phyloP scores from a whole-genome alignment of 1,140 invertebrate species.

The Brachionus rubens region DNA sequence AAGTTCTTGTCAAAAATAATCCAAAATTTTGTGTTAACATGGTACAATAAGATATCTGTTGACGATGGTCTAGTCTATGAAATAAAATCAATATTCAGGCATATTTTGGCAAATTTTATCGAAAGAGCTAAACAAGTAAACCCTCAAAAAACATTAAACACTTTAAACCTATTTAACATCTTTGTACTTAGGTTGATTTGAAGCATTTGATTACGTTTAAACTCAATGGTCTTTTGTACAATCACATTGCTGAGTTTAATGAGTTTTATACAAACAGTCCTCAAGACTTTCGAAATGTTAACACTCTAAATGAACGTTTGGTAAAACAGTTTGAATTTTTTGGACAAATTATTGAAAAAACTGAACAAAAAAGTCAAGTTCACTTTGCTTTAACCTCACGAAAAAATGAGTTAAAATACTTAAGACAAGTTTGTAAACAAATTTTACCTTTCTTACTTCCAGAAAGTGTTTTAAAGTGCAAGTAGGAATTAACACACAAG shows the following conservation, averaged over 20 bases:
- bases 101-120: constrained; percentile 28
- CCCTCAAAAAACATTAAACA: not conserved
- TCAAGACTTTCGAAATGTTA: not conserved
- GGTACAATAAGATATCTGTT: constrained; percentile 35
- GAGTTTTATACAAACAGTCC: not conserved
- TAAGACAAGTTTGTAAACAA: constrained; percentile 10
- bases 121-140: not conserved
- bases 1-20: constrained; percentile 22
- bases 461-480: constrained; percentile 29
- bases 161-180: not conserved
- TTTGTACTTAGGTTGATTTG: constrained; percentile 15
- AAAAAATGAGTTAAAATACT: constrained; percentile 19
- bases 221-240: constrained; percentile 9
- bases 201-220: not conserved
- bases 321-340: constrained; percentile 6
- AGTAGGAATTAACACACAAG: not conserved
- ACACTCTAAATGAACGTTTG: not conserved
- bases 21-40: constrained; percentile 39
- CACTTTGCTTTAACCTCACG: constrained; percentile 7
- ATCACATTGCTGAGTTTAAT: constrained; percentile 11
- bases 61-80: constrained; percentile 26
- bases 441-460: not conserved
- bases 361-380: not conserved
- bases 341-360: not conserved
- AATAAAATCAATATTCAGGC: constrained; percentile 10